Conservation (phyloP, 2,113 vertebrate genomes). For the Thryonomys swinderianus region DNA sequence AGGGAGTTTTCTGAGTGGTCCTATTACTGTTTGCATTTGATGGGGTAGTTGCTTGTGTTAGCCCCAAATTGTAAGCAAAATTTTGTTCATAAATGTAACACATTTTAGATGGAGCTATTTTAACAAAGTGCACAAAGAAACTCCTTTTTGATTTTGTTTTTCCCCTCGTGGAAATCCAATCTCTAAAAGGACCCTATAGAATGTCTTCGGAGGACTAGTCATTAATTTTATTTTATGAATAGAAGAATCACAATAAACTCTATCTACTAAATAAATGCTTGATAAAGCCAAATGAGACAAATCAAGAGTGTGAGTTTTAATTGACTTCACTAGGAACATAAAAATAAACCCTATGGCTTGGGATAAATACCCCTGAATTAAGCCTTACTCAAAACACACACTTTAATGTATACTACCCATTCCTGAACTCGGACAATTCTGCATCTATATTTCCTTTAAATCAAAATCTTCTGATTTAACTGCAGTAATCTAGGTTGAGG, state of each 20-base stretch:
- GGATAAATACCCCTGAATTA: neutral
- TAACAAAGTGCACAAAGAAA: neutral
- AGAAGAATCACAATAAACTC: neutral
- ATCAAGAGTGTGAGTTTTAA: neutral
- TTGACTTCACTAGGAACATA: neutral
- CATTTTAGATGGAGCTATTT: constrained; percentile 6
- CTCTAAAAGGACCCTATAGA: neutral
- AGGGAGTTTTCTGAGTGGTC: neutral
- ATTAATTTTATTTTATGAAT: constrained; percentile 7
- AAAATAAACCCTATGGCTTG: neutral
- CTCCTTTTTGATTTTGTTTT: neutral
- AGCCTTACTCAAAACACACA: neutral
- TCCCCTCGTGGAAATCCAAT: neutral
- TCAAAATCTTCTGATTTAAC: constrained; percentile 6
- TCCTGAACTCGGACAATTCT: constrained; percentile 13
- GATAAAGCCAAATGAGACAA: neutral
- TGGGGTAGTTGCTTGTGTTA: neutral
- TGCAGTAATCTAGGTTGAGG: neutral
- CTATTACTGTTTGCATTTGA: constrained; percentile 16
- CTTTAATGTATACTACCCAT: neutral
- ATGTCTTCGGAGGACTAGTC: neutral
- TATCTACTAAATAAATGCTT: neutral
- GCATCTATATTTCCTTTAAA: neutral
- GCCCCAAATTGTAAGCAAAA: neutral
- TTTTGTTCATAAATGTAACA: neutral